Conservation (phyloP, 1,140 invertebrate species). For the Leptopilina clavipes region DNA sequence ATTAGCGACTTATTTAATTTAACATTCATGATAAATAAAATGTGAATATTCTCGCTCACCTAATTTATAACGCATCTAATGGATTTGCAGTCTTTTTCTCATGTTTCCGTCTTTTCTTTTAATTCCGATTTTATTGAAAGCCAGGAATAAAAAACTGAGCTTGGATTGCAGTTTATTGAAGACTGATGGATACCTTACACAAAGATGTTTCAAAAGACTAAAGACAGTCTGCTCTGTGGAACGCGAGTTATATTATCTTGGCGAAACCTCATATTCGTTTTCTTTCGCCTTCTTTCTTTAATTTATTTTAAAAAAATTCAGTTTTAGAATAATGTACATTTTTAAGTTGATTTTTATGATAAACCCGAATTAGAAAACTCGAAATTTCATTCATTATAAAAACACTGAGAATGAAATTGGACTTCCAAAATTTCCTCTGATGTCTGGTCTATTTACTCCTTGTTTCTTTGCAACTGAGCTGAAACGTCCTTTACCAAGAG, state of each 20-base stretch:
- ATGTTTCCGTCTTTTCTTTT: not conserved
- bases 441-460: not conserved
- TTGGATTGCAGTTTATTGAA: not conserved
- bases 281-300: constrained; percentile 10
- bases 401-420: no score
- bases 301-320: not conserved
- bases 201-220: not conserved
- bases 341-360: no score
- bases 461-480: not conserved
- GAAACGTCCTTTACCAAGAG: not conserved
- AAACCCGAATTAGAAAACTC: no score
- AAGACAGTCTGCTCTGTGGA: constrained; percentile 9
- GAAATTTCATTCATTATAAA: no score
- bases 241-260: not conserved
- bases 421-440: not conserved
- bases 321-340: no score
- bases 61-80: no score
- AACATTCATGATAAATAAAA: no score
- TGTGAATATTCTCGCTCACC: no score
- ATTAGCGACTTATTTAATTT: no score
- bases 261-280: not conserved
- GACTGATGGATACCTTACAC: not conserved
- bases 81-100: no score
- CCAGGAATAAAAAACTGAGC: not conserved
- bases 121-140: not conserved